Conservation (phyloP, 2,888 invertebrate species). For the Rutpela maculata region DNA sequence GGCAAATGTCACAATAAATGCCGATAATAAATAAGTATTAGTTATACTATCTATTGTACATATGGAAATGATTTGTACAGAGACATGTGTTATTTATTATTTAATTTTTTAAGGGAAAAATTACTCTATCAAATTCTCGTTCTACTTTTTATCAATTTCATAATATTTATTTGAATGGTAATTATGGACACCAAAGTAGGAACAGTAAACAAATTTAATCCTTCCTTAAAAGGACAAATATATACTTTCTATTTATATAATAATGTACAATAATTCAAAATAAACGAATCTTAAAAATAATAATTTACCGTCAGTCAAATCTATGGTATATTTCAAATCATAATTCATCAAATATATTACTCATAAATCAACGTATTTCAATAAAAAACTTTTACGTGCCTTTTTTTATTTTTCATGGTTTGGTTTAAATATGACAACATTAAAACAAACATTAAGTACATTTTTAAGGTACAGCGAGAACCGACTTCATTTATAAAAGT, state of each 20-base stretch:
- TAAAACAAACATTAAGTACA: too few species aligned
- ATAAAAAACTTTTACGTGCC: too few species aligned
- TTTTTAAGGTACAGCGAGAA: too few species aligned
- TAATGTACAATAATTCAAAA: not conserved
- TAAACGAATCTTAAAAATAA: not conserved
- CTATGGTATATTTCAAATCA: not conserved
- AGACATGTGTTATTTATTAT: not conserved
- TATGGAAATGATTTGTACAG: not conserved
- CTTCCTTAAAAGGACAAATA: not conserved
- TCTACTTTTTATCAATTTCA: slow-evolving; percentile 4
- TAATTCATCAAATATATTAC: too few species aligned
- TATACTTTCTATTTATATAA: not conserved
- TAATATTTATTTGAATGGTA: not conserved
- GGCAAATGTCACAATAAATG: slow-evolving; percentile 38
- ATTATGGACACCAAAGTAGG: not conserved
- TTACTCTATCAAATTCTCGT: not conserved
- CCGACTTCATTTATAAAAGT: too few species aligned
- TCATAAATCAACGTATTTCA: too few species aligned
- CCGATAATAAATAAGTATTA: slow-evolving; percentile 22
- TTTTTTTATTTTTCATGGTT: too few species aligned
- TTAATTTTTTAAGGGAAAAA: slow-evolving; percentile 1
- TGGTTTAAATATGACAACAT: too few species aligned
- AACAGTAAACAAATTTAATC: slow-evolving; percentile 2
- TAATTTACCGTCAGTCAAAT: slow-evolving; percentile 2
- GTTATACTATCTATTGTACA: not conserved